Base-by-base conservation (phyloP, 2,888 invertebrate species). In the Merodon equestris region DNA sequence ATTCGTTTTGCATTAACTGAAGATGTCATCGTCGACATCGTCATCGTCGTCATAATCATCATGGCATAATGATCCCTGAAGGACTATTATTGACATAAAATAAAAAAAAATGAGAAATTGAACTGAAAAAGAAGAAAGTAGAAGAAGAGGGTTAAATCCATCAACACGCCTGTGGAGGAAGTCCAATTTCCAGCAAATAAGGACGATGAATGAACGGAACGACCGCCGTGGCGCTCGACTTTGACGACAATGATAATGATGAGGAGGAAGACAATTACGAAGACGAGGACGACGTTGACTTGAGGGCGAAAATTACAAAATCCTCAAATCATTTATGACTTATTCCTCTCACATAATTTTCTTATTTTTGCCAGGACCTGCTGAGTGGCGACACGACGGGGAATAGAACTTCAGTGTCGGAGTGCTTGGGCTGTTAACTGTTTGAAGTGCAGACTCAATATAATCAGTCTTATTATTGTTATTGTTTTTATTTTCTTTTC, bases 1-100 rank as follows among this genome's bases (percentile, higher is more conserved):
- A 79, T 79, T 79, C 79, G 74, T 79, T 79, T 79, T 79, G 60
- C 74, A 79, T 79, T 79, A 79, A 79, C 73, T 74, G 79, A 74
- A 70, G 79, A 79, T 79, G 79, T 74, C 70, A 72, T 77, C 77
- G 67, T 76, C 76, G 47, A 64, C 68, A 61, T 76, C 66, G 34
- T 51, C 64, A 53, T 64, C 64, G 3, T 27, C 27, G 27, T 27
- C 27, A 27, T 27, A 27, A 57, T 67, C 57, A 72, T 73, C 77
- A 63, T 68, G 48, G 70, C 64, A 70, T 74, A 79, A 79, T 79
- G 73, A 61, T 70, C 54, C 58, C 70, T 64, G 79, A 79, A 79
- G 79, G 74, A 79, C 73, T 74, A 70, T 79, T 79, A 79, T 79
- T 74, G 79, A 79, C 60, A 68, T 73, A 17, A 73, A 61, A 67